Evolutionary conservation across 2,113 vertebrate species (phyloP), one percentile per base, ranked within the genome.

Genomic region (Pituophis catenifer): DNA sequence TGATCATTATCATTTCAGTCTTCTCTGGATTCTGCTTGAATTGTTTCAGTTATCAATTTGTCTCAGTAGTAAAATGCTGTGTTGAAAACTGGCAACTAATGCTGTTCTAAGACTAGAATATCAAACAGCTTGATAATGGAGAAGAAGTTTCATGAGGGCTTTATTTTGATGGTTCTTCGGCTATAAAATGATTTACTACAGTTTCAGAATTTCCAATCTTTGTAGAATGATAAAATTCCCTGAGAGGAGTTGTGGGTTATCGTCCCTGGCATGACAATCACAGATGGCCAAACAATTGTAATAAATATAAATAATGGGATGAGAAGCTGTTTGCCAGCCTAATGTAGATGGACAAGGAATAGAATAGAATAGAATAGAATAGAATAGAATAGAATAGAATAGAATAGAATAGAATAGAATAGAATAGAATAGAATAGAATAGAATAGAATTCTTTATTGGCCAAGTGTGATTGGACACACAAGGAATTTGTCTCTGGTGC

Each of bases 101-200:
- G 23, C 7, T 88, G 52, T 54, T 59, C 91, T 38, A 65, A 70
- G 15, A 89, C 89, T 38, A 93, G 75, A 91, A 62, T 89, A 81
- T 89, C 59, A 89, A 95, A n/a, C 11, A 90, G 52, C 2, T 90
- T 89, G 48, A 29, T 88, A 88, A 89, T 90, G 50, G n/a, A 26
- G 7, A 88, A 53, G n/a, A 53, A 92, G 19, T 1, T 93, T 26
- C 48, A 92, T 62, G 91, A 93, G 1, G 62, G 0, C 44, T 12
- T 88, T 57, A 48, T n/a, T 91, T 0, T 93, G 91, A 90, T 15
- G 58, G 15, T 91, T 88, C 87, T 62, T 94, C 90, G 85, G 53
- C 90, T 95, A 89, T 50, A 57, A 92, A 53, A n/a, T 55, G 33
- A 55, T 33, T 52, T 87, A 88, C 85, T 94, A 55, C 75, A 95